Evolutionary conservation across 2,113 vertebrate species (phyloP).

Genomic region (Psittacara wagleri): DNA sequence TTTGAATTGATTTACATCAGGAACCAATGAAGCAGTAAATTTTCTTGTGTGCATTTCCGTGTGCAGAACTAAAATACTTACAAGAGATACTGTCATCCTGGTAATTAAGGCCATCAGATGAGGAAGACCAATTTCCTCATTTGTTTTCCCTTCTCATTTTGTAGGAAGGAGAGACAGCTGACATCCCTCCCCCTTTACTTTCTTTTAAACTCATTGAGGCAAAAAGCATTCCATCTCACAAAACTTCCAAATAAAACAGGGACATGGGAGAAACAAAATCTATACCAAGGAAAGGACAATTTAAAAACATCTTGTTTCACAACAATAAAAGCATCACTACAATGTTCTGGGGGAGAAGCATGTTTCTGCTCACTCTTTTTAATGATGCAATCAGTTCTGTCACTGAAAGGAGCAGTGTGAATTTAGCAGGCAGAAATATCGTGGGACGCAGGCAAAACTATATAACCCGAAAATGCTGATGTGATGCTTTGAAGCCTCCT

Average conservation of each 20-base stretch:
- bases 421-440: background rate
- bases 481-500: background rate
- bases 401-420: background rate
- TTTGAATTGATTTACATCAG: slow-evolving; percentile 70
- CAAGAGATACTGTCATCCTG: slow-evolving; percentile 57
- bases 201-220: background rate
- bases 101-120: slow-evolving; percentile 28
- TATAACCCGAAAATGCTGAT: background rate
- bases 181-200: background rate
- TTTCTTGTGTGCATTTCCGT: slow-evolving; percentile 30
- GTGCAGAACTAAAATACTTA: slow-evolving; percentile 55
- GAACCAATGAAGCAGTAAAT: slow-evolving; percentile 60
- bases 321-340: background rate
- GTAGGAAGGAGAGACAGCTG: background rate
- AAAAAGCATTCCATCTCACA: background rate
- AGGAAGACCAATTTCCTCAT: background rate
- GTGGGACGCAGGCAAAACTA: background rate
- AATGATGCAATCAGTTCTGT: background rate
- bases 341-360: background rate
- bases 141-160: background rate
- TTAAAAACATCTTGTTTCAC: background rate
- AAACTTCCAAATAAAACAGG: background rate
- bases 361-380: background rate
- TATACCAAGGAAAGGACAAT: background rate
- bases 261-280: background rate